Percentiles rank a stretch among this genome's conserved stretches.
These are phyloP conservation scores for Leptinotarsa lineolata DNA, from an alignment of 1,140 invertebrate genomes.

Conservation along the genomic window DNA sequence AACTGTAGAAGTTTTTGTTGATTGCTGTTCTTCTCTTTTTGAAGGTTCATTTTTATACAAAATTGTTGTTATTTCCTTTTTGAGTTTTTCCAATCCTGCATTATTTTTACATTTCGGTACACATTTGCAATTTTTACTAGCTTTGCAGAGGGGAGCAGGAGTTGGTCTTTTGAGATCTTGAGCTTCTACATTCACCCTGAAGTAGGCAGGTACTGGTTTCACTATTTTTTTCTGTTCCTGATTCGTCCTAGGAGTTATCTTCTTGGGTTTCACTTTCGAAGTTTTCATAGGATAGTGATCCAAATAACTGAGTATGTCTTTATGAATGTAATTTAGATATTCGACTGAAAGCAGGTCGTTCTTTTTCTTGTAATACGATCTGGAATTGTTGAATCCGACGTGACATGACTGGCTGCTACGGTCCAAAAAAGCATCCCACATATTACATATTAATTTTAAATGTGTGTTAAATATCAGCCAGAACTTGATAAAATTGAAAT, in stretches of 20 bases:
- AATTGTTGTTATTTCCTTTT: neutral
- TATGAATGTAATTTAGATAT: slow-evolving; percentile 36
- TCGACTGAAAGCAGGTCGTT: slow-evolving; percentile 34
- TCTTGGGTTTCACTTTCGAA: slow-evolving; percentile 11
- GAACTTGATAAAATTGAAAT: neutral
- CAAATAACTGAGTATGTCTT: slow-evolving; percentile 33
- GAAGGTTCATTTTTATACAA: neutral
- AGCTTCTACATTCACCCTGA: slow-evolving; percentile 17
- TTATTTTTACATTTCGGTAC: neutral
- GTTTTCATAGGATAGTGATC: slow-evolving; percentile 34
- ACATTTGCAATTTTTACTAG: slow-evolving; percentile 8
- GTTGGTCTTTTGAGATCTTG: neutral
- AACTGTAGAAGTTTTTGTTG: neutral
- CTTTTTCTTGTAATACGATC: slow-evolving; percentile 26
- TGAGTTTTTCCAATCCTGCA: neutral
- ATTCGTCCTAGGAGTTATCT: slow-evolving; percentile 8
- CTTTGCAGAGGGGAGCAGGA: neutral
- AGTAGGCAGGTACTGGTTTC: slow-evolving; percentile 14
- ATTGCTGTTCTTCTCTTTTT: neutral
- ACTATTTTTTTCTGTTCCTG: slow-evolving; percentile 1
- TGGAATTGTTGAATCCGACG: neutral
- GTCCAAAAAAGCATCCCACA: slow-evolving; percentile 37
- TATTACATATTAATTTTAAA: slow-evolving; percentile 14
- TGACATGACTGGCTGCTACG: slow-evolving; percentile 31
- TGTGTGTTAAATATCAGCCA: neutral